A percentile compares a stretch with the other conserved stretches of the same genome.
Conservation (phyloP, 2,797 vertebrate genomes). For the Neoniphon sammara region DNA sequence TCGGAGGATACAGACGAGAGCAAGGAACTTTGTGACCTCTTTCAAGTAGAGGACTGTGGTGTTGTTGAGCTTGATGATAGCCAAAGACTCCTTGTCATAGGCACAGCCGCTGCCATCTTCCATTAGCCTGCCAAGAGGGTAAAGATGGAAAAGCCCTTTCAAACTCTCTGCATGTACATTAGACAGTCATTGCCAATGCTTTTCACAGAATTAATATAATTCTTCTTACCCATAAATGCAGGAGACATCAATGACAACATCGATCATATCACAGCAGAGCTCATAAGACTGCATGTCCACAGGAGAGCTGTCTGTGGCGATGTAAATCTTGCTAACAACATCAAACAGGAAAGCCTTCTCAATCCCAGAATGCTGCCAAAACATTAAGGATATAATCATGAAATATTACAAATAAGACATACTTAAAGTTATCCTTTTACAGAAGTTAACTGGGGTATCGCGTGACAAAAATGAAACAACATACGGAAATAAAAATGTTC, state of each 20-base stretch:
- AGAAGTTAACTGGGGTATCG: background rate
- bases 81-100: constrained; percentile 96
- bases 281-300: constrained; percentile 99
- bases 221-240: constrained; percentile 94
- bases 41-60: constrained; percentile 97
- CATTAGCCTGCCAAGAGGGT: constrained; percentile 83
- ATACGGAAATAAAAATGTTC: constrained; percentile 96
- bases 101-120: constrained; percentile 93
- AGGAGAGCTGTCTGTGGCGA: constrained; percentile 96
- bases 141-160: background rate
- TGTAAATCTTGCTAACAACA: constrained; percentile 98
- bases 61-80: constrained; percentile 98
- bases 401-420: background rate
- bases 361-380: constrained; percentile 92
- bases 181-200: background rate
- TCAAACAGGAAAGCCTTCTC: constrained; percentile 98
- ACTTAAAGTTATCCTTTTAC: background rate
- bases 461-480: constrained; percentile 57
- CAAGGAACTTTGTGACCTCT: constrained; percentile 97
- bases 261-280: constrained; percentile 97
- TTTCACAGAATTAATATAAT: fast-evolving
- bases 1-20: constrained; percentile 95
- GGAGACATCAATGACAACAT: constrained; percentile 96
- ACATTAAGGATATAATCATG: background rate
- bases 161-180: background rate